phyloP scores from a whole-genome alignment of 1,140 invertebrate genomes.

The Aleiodes sp. region DNA sequence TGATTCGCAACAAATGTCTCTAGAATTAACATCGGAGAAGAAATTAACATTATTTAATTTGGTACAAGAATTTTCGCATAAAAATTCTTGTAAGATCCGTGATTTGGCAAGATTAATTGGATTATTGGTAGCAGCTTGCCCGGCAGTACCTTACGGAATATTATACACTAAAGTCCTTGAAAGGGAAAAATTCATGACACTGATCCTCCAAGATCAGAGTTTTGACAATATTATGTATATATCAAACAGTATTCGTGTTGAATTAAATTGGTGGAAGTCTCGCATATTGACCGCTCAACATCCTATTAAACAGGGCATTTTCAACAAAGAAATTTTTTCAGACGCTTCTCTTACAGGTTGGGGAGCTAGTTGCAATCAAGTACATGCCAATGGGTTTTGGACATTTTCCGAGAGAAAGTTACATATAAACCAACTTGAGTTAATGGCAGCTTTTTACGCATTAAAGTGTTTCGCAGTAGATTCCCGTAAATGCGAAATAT shows the following conservation, averaged over 20 bases:
- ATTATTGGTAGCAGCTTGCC: neutral
- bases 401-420: neutral
- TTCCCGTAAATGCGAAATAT: neutral
- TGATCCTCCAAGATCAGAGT: neutral
- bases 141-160: neutral
- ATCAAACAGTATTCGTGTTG: neutral
- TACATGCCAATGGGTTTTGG: neutral
- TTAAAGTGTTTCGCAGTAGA: conserved; percentile 1
- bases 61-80: too few species aligned
- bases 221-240: conserved; percentile 1
- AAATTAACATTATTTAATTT: too few species aligned
- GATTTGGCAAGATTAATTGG: too few species aligned
- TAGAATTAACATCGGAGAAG: neutral
- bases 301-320: neutral
- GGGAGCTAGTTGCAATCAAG: neutral
- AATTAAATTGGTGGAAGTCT: neutral
- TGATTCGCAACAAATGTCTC: neutral
- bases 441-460: neutral
- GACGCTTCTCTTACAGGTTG: conserved; percentile 6
- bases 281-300: neutral
- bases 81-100: too few species aligned
- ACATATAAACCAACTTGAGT: conserved; percentile 13
- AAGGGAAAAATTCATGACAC: neutral
- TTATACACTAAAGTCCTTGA: neutral
- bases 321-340: neutral